A percentile compares a stretch with the other conserved stretches of the same genome.
Conservation (phyloP, 2,113 vertebrate species). For the Mesoclemmys tuberculata region DNA sequence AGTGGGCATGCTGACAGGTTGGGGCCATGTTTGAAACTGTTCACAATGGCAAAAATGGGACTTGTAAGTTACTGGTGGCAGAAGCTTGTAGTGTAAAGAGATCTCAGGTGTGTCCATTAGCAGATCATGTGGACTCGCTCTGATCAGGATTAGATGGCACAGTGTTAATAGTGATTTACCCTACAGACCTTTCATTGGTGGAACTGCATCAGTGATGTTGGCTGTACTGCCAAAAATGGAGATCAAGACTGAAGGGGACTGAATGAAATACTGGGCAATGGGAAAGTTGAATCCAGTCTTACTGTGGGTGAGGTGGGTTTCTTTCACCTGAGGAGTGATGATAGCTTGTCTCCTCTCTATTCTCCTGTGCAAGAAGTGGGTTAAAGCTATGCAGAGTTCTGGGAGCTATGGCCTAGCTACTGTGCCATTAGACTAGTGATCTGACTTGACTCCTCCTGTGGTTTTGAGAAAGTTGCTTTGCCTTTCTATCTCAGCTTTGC, state of each 20-base stretch:
- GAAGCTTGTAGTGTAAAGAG: too few relatives aligned
- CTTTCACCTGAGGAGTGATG: background rate
- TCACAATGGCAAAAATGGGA: too few relatives aligned
- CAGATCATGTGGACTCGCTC: too few relatives aligned
- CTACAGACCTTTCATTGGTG: too few relatives aligned
- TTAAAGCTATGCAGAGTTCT: background rate
- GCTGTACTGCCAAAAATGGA: background rate
- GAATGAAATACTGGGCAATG: background rate
- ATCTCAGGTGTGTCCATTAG: too few relatives aligned
- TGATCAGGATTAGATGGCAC: too few relatives aligned
- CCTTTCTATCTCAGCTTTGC: background rate
- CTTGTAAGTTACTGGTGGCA: too few relatives aligned
- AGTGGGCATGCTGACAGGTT: too few relatives aligned
- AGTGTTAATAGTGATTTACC: too few relatives aligned
- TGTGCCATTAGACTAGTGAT: accelerated
- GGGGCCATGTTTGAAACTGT: too few relatives aligned
- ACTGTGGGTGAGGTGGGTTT: background rate
- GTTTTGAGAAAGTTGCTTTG: background rate
- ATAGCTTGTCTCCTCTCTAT: background rate
- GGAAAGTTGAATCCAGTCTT: background rate
- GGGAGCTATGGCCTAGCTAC: background rate
- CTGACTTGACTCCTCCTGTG: background rate
- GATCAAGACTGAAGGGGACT: background rate
- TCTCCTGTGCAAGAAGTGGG: background rate
- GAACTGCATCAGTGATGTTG: background rate